phyloP scores from a whole-genome alignment of 2,888 invertebrate genomes.

The Deilephila elpenor region DNA sequence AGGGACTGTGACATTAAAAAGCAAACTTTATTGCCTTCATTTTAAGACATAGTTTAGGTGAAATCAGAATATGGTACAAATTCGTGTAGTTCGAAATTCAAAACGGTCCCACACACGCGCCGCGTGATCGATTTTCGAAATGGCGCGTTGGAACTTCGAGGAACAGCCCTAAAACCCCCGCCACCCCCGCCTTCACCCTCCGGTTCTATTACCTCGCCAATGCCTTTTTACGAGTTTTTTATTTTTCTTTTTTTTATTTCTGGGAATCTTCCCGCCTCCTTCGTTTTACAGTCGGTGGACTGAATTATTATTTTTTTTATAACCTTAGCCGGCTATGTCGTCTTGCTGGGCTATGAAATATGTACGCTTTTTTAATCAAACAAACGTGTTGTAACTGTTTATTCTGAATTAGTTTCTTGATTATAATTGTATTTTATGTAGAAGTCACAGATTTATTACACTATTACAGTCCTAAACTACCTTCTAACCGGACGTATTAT shows the following conservation, averaged over 20 bases:
- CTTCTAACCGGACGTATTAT: too few species aligned
- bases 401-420: too few species aligned
- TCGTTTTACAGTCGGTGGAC: constrained; percentile 31
- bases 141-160: constrained; percentile 58
- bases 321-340: background rate
- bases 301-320: constrained; percentile 28
- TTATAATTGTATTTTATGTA: too few species aligned
- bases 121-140: constrained; percentile 80
- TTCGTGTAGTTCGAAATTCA: constrained; percentile 57
- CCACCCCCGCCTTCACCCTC: constrained; percentile 39
- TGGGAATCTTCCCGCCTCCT: constrained; percentile 32
- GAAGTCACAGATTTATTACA: too few species aligned
- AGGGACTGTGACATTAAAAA: background rate
- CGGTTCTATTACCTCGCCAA: constrained; percentile 62
- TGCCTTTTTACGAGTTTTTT: constrained; percentile 67
- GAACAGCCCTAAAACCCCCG: constrained; percentile 46
- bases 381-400: too few species aligned
- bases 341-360: background rate
- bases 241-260: constrained; percentile 64
- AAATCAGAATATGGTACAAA: constrained; percentile 47
- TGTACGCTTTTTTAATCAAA: constrained; percentile 2
- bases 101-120: constrained; percentile 48
- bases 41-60: constrained; percentile 43
- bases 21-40: background rate
- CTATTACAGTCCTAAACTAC: too few species aligned